These are phyloP conservation scores for Lacanobia wlatinum DNA, from an alignment of 2,888 invertebrate species.

Conservation along the genomic window DNA sequence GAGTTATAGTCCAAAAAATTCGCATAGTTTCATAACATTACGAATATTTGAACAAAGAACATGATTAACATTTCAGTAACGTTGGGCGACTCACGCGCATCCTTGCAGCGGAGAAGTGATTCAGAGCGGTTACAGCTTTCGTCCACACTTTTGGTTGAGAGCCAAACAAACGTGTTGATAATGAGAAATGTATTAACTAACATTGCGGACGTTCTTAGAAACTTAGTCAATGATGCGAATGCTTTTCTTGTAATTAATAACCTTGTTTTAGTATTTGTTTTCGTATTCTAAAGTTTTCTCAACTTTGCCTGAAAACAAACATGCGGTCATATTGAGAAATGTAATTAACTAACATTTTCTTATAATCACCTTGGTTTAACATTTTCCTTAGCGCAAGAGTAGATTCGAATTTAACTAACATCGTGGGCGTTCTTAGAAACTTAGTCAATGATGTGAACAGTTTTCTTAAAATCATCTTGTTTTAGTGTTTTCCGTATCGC, in stretches of 20 bases:
- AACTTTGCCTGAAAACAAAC: background rate
- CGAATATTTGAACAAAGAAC: slow-evolving; percentile 49
- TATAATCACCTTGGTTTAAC: too few relatives aligned
- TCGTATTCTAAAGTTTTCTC: background rate
- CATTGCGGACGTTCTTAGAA: slow-evolving; percentile 44
- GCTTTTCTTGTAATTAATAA: slow-evolving; percentile 2
- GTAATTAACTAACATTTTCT: too few relatives aligned
- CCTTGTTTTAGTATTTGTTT: too few relatives aligned
- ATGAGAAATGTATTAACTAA: slow-evolving; percentile 35
- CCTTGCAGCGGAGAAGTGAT: slow-evolving; percentile 43
- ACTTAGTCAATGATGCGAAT: slow-evolving; percentile 27
- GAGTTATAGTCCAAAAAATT: slow-evolving; percentile 3
- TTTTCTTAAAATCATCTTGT: slow-evolving; percentile 5
- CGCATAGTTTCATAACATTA: slow-evolving; percentile 36
- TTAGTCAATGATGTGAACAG: slow-evolving; percentile 22
- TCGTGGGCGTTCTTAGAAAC: slow-evolving; percentile 42
- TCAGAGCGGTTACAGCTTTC: slow-evolving; percentile 39
- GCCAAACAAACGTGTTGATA: slow-evolving; percentile 50
- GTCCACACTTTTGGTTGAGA: slow-evolving; percentile 44
- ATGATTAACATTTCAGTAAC: slow-evolving; percentile 47
- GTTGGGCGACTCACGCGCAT: slow-evolving; percentile 39
- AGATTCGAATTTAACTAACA: slow-evolving; percentile 27
- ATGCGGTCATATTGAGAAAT: too few relatives aligned
- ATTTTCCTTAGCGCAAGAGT: too few relatives aligned
- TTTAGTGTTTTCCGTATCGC: background rate